Evolutionary conservation across 2,113 vertebrate genomes (phyloP).

Genomic region (Urocolius indicus): DNA sequence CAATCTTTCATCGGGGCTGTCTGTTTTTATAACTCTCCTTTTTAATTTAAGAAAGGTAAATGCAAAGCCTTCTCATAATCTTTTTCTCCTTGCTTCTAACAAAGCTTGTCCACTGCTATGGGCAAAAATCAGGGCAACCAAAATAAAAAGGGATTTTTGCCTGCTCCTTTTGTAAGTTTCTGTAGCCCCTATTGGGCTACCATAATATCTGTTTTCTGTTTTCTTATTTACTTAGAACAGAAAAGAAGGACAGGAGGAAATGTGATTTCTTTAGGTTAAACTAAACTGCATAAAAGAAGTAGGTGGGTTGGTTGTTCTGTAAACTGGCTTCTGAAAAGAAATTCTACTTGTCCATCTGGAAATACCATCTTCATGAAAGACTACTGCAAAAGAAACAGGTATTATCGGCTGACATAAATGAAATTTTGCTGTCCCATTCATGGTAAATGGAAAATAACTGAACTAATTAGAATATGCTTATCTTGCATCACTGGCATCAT

Average conservation of each 20-base stretch:
- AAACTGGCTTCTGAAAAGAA: neutral
- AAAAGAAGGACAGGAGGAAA: neutral
- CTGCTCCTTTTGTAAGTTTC: neutral
- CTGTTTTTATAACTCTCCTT: neutral
- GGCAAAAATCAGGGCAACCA: neutral
- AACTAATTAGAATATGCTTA: constrained; percentile 44
- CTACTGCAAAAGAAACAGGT: neutral
- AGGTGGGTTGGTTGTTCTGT: neutral
- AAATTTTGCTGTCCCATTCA: neutral
- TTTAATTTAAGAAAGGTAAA: neutral
- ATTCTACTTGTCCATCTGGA: neutral
- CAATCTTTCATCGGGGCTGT: neutral
- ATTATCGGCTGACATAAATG: neutral
- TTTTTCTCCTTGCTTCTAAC: neutral
- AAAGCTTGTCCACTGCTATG: neutral
- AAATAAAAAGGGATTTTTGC: neutral
- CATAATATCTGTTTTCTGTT: neutral
- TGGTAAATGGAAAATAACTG: constrained; percentile 11
- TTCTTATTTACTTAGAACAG: neutral
- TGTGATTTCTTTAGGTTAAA: neutral
- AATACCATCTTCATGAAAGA: neutral
- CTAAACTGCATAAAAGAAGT: neutral
- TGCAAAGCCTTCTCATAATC: neutral
- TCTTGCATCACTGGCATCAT: constrained; percentile 2
- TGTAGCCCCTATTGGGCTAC: neutral